A percentile compares a stretch with the other conserved stretches of the same genome.
Conservation (phyloP, 2,797 vertebrate genomes). For the Enteromius paludinosus region DNA sequence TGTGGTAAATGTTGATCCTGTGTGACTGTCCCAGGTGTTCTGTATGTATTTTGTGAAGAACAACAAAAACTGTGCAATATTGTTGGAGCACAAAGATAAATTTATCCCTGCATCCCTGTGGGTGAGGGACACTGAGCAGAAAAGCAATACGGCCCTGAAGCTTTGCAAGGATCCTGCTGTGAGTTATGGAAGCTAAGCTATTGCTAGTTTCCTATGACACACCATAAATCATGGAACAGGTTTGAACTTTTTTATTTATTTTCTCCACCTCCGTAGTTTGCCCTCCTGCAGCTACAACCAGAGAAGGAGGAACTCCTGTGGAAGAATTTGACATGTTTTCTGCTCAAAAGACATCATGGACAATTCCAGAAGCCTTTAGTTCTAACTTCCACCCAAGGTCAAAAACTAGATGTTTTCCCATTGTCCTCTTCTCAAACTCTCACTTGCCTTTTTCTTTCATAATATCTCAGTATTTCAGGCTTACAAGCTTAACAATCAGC, state of each 20-base stretch:
- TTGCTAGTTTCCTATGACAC: slow-evolving; percentile 50
- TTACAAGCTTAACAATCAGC: slow-evolving; percentile 33
- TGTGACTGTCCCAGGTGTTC: slow-evolving; percentile 10
- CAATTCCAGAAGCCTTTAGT: slow-evolving; percentile 4
- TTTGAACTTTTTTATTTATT: slow-evolving; percentile 54
- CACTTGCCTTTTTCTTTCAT: slow-evolving; percentile 26
- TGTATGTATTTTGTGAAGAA: slow-evolving; percentile 34
- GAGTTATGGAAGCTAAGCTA: slow-evolving; percentile 64
- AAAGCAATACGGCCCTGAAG: slow-evolving; percentile 59
- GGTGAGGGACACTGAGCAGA: slow-evolving; percentile 53
- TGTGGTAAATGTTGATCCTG: slow-evolving; percentile 12
- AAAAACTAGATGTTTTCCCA: slow-evolving; percentile 5
- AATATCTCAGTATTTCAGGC: slow-evolving; percentile 21
- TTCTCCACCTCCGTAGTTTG: slow-evolving; percentile 22
- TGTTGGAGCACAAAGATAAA: slow-evolving; percentile 45
- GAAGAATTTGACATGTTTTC: slow-evolving; percentile 4
- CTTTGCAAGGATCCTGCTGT: slow-evolving; percentile 55
- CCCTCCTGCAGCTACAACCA: slow-evolving; percentile 25
- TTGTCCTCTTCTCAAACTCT: neutral
- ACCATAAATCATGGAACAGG: slow-evolving; percentile 56
- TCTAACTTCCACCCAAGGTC: slow-evolving; percentile 26
- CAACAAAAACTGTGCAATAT: slow-evolving; percentile 40
- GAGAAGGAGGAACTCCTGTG: neutral
- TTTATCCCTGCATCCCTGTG: slow-evolving; percentile 53
- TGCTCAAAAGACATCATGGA: neutral